phyloP scores from a whole-genome alignment of 92 coral and sea anemone species.

The Plumapathes pennacea region DNA sequence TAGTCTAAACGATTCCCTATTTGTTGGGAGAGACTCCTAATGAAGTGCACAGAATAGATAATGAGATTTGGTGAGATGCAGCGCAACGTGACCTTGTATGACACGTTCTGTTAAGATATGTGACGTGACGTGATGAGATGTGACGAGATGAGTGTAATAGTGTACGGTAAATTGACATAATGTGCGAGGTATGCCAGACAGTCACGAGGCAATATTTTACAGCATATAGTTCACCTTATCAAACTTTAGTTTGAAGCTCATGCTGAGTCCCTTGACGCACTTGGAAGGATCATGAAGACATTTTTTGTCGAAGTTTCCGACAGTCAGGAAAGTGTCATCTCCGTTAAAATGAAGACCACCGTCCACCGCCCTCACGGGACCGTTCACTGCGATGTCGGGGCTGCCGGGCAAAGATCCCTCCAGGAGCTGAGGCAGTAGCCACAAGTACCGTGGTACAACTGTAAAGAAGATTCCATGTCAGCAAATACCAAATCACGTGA shows the following conservation, averaged over 20 bases:
- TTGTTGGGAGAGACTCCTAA: too few species aligned
- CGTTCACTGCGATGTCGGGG: constrained; percentile 83
- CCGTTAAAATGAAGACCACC: constrained; percentile 89
- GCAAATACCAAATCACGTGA: background rate
- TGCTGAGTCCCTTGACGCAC: constrained; percentile 86
- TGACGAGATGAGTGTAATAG: too few species aligned
- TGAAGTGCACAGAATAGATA: too few species aligned
- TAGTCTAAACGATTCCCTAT: too few species aligned
- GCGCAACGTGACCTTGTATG: too few species aligned
- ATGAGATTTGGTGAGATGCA: too few species aligned
- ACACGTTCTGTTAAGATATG: too few species aligned
- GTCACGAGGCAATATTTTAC: too few species aligned
- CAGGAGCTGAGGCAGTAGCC: constrained; percentile 84
- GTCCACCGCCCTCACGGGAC: constrained; percentile 90
- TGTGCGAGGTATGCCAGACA: too few species aligned
- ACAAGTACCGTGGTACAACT: constrained; percentile 95
- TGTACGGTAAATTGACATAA: too few species aligned
- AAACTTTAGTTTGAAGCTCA: constrained; percentile 92
- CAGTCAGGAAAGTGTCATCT: constrained; percentile 70
- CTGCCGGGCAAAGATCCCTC: constrained; percentile 72
- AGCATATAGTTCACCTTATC: constrained; percentile 57
- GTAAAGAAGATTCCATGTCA: too few species aligned
- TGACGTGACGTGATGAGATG: too few species aligned
- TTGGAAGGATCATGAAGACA: constrained; percentile 86
- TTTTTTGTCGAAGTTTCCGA: constrained; percentile 74